Evolutionary conservation across 2,888 invertebrate species (phyloP).

Genomic region (Melinopterus prodromus): DNA sequence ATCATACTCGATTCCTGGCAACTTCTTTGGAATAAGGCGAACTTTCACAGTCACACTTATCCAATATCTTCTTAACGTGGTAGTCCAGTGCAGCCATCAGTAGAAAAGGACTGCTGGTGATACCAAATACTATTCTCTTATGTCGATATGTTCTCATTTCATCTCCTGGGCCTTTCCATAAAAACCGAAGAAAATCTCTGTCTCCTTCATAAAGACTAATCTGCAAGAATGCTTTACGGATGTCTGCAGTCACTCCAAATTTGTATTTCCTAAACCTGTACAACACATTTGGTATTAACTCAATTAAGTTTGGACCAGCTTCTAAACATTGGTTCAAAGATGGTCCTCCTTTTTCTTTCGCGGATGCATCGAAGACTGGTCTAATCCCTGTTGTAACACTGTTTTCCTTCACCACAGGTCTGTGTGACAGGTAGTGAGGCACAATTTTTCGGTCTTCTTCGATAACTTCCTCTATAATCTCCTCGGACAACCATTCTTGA

Average conservation of each 20-base stretch:
- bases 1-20: too few relatives aligned
- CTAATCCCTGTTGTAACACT: slow-evolving; percentile 6
- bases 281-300: not conserved
- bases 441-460: too few relatives aligned
- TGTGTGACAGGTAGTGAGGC: slow-evolving; percentile 7
- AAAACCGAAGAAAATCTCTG: too few relatives aligned
- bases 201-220: too few relatives aligned
- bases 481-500: slow-evolving; percentile 44
- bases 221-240: too few relatives aligned
- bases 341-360: not conserved
- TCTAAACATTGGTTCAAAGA: slow-evolving; percentile 12
- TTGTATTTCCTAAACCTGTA: not conserved
- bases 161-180: too few relatives aligned
- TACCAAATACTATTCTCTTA: slow-evolving; percentile 40
- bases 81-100: slow-evolving; percentile 44
- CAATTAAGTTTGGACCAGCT: slow-evolving; percentile 46
- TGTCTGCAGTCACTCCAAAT: not conserved
- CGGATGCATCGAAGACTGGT: slow-evolving; percentile 22
- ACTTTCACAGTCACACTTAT: not conserved
- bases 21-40: not conserved
- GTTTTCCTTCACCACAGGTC: not conserved
- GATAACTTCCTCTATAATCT: slow-evolving; percentile 36
- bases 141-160: not conserved
- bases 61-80: slow-evolving; percentile 39
- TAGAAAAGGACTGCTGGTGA: slow-evolving; percentile 39